A percentile compares a stretch with the other conserved stretches of the same genome.
phyloP scores from a whole-genome alignment of 2,113 vertebrate genomes.

The Euleptes europaea region DNA sequence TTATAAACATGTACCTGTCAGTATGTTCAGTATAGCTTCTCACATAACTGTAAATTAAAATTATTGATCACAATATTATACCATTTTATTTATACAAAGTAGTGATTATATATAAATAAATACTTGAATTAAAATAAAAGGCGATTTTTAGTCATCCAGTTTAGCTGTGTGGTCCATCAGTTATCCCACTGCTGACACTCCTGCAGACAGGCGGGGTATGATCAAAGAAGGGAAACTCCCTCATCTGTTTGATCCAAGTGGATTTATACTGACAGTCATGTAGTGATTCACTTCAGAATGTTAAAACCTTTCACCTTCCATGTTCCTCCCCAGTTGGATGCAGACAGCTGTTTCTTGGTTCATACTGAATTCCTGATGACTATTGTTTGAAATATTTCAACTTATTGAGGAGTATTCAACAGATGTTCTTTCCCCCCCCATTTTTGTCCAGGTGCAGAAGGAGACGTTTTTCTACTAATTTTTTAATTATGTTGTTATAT shows the following conservation, averaged over 20 bases:
- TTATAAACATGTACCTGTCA: not conserved
- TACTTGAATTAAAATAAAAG: constrained; percentile 17
- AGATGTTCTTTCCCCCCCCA: not conserved
- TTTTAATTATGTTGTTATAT: not conserved
- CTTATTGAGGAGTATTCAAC: not conserved
- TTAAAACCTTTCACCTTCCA: constrained; percentile 3
- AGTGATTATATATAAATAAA: not conserved
- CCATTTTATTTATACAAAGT: not conserved
- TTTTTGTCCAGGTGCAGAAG: not conserved
- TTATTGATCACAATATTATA: not conserved
- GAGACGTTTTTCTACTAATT: not conserved
- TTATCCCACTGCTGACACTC: not conserved
- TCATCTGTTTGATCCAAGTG: not conserved
- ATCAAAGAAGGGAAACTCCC: constrained; percentile 28
- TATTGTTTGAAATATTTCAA: not conserved
- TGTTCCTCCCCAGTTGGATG: not conserved
- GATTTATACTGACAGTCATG: constrained; percentile 21
- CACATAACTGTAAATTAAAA: not conserved
- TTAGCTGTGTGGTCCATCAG: constrained; percentile 2
- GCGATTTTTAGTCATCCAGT: not conserved
- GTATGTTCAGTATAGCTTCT: not conserved
- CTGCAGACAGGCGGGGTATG: not conserved
- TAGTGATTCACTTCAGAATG: constrained; percentile 23
- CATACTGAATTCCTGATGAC: not conserved
- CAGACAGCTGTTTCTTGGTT: not conserved